phyloP scores from a whole-genome alignment of 2,797 vertebrate species.

The Girardinus metallicus region DNA sequence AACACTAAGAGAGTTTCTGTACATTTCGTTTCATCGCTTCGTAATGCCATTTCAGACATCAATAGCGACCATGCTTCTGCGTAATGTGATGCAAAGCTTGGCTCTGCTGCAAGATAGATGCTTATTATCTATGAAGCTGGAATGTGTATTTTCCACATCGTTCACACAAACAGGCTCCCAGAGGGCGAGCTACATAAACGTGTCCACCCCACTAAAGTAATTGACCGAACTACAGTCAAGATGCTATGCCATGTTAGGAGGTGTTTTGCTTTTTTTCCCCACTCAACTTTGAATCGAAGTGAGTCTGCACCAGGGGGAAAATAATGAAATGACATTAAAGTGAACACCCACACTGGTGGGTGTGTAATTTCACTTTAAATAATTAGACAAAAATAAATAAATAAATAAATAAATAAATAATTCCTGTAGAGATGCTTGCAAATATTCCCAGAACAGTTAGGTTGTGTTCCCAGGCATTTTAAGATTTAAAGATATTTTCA shows the following conservation, averaged over 20 bases:
- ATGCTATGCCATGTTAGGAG: slow-evolving; percentile 58
- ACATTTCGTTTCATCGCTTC: slow-evolving; percentile 52
- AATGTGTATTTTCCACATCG: slow-evolving; percentile 60
- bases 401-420: not conserved
- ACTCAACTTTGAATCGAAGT: slow-evolving; percentile 42
- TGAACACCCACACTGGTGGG: slow-evolving; percentile 34
- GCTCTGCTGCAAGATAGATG: slow-evolving; percentile 47
- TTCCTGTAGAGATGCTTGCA: slow-evolving; percentile 44
- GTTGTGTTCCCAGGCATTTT: slow-evolving; percentile 20
- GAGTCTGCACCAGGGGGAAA: slow-evolving; percentile 52
- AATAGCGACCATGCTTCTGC: slow-evolving; percentile 55
- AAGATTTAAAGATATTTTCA: slow-evolving; percentile 8
- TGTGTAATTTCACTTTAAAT: slow-evolving; percentile 60
- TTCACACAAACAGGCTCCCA: slow-evolving; percentile 64
- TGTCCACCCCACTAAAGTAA: slow-evolving; percentile 60
- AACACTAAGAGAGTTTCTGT: slow-evolving; percentile 52
- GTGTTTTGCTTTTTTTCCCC: slow-evolving; percentile 22
- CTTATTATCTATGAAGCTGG: slow-evolving; percentile 59
- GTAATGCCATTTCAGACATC: slow-evolving; percentile 64
- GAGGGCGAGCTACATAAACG: slow-evolving; percentile 51
- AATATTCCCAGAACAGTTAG: slow-evolving; percentile 27
- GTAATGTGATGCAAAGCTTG: slow-evolving; percentile 60
- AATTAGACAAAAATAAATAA: slow-evolving; percentile 24
- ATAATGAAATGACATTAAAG: slow-evolving; percentile 53
- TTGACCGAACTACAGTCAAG: slow-evolving; percentile 62